Conservation (phyloP, 1,140 invertebrate species). For the Drosophila orosa region DNA sequence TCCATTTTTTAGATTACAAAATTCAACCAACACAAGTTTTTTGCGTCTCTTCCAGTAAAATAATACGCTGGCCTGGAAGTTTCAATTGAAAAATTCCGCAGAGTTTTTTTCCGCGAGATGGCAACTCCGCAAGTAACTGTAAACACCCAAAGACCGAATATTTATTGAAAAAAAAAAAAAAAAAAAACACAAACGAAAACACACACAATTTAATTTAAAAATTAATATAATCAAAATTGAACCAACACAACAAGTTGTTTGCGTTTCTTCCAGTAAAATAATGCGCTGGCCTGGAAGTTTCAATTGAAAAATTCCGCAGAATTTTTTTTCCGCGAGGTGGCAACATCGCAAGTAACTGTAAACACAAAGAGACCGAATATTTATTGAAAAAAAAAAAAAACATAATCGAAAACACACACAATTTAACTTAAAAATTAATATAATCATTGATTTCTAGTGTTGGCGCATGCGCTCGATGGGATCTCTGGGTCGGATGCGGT, state of each 20-base stretch:
- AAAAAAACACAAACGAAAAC: conserved; percentile 13
- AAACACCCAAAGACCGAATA: conserved; percentile 4
- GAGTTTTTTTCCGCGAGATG: not conserved
- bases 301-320: not conserved
- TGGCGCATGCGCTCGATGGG: conserved; percentile 76
- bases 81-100: not conserved
- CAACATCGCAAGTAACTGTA: conserved; percentile 4
- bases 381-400: conserved; percentile 16
- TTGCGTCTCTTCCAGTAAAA: not conserved
- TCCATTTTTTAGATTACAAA: not conserved
- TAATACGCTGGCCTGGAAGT: not conserved
- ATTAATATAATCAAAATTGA: conserved; percentile 3
- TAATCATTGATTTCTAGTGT: conserved; percentile 10
- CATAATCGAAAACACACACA: conserved; percentile 18
- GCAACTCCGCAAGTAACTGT: conserved; percentile 7
- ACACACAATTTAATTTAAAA: conserved; percentile 15
- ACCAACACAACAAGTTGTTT: not conserved
- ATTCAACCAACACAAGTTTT: not conserved
- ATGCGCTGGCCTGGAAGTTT: not conserved
- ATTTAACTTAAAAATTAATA: conserved; percentile 11
- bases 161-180: conserved; percentile 31
- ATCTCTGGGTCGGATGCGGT: conserved; percentile 74
- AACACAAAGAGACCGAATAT: conserved; percentile 12
- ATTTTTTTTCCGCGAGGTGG: not conserved
- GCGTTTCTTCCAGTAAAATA: not conserved